Conservation (phyloP, 2,888 invertebrate genomes). For the Rotaria macrura region DNA sequence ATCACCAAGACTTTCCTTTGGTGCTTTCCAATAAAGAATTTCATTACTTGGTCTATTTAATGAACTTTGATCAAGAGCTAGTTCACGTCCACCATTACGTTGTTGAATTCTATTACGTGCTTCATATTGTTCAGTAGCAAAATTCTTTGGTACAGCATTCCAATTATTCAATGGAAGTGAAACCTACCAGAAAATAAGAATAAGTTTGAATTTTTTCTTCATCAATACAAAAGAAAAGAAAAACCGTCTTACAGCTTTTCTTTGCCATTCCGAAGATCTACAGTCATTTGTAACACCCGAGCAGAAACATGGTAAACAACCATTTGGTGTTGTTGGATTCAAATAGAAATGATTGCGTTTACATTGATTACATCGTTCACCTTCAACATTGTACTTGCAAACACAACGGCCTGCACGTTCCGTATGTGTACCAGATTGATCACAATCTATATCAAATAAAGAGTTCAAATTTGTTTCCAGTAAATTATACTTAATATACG, state of each 20-base stretch:
- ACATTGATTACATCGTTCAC: conserved; percentile 27
- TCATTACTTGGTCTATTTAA: not conserved
- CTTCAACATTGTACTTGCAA: conserved; percentile 29
- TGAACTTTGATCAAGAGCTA: not conserved
- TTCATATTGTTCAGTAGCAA: not conserved
- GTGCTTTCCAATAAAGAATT: conserved; percentile 17
- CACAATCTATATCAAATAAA: not conserved
- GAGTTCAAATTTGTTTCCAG: not conserved
- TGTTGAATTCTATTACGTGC: not conserved
- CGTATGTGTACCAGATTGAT: conserved; percentile 24
- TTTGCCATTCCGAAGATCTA: not conserved
- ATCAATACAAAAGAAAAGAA: not conserved
- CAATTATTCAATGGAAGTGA: not conserved
- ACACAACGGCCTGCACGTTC: not conserved
- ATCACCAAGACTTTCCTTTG: not conserved
- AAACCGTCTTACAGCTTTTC: not conserved
- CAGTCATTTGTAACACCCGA: conserved; percentile 28
- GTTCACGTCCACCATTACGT: not conserved
- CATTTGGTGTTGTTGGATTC: conserved; percentile 10
- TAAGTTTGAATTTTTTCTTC: too few relatives aligned
- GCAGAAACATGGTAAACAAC: conserved; percentile 32
- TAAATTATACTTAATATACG: too few relatives aligned
- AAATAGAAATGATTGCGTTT: conserved; percentile 2
- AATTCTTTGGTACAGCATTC: not conserved
- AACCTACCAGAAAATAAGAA: not conserved